Base-by-base conservation (phyloP, 2,888 invertebrate genomes). In the Tiphia femorata region DNA sequence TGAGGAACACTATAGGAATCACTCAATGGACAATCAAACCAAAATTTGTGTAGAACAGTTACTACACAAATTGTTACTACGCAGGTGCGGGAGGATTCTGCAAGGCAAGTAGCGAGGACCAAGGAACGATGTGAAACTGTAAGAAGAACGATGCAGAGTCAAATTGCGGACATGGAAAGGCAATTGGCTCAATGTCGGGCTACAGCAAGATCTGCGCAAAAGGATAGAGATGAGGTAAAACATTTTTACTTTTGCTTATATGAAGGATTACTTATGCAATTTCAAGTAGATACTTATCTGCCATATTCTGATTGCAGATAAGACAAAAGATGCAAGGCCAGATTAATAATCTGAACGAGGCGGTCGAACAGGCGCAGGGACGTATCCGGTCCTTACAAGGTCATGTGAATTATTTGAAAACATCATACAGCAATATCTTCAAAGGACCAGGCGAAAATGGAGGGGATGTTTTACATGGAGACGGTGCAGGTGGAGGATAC, bases 301-400 rank as follows among this genome's bases (percentile, higher is more conserved):
- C 2, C 1, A n/a, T 35, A 35, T 25, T 14, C 1, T 14, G 6
- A 5, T 41, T 40, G 25, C 74, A 89, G 89, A 88, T 90, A 35
- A 86, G 91, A 47, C 89, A 90, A 76, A 88, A 89, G 60, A 90
- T 91, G 88, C 90, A 91, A 71, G 85, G 88, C 14, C 90, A 91
- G 76, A 87, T 91, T 41, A 88, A 86, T 58, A 88, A 86, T 70
- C 79, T 91, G 56, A 89, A 89, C 72, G 90, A 91, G 71, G 90
- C 89, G 64, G 90, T 91, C 64, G 88, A 90, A 52, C 85, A 91
- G 72, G 90, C 89, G 0, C 90, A 90, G 70, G 87, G 89, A 67
- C 84, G 90, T 17, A 87, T 91, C 10, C 86, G 87, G 25, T 86
- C 87, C 12, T 81, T 91, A 10, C 90, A 90, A 72, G 88, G 87